A percentile compares a stretch with the other conserved stretches of the same genome.
Conservation (phyloP, 1,140 invertebrate genomes). For the Trialeurodes vaporariorum region DNA sequence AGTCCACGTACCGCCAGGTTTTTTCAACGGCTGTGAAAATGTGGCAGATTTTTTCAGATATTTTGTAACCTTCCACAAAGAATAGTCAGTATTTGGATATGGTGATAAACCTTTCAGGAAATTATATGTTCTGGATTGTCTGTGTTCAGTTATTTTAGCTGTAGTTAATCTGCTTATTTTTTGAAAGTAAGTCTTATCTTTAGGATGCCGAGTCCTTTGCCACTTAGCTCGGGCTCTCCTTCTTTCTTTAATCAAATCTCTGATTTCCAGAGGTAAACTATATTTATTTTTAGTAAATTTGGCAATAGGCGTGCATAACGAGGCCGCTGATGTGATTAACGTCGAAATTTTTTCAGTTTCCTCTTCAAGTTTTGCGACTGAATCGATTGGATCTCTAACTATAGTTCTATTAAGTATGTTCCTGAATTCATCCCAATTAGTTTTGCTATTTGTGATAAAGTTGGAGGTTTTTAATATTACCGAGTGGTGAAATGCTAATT, state of each 20-base stretch:
- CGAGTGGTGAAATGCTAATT: too few species aligned
- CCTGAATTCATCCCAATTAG: too few species aligned
- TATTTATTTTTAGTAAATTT: too few species aligned
- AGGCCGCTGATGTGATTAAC: too few species aligned
- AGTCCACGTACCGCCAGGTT: conserved; percentile 7
- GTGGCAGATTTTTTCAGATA: conserved; percentile 2
- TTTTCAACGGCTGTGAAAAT: background rate
- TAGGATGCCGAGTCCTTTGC: conserved; percentile 4
- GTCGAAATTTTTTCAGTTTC: too few species aligned
- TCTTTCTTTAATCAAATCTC: conserved; percentile 6
- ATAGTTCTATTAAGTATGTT: too few species aligned
- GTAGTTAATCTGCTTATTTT: background rate
- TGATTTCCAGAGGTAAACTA: conserved; percentile 3
- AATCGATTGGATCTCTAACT: too few species aligned
- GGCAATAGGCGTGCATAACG: too few species aligned
- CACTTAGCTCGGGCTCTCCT: conserved; percentile 5
- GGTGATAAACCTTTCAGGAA: background rate
- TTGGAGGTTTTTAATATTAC: too few species aligned
- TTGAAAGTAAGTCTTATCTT: background rate
- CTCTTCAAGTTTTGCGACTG: too few species aligned
- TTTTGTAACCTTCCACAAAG: conserved; percentile 10
- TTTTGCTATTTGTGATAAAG: too few species aligned
- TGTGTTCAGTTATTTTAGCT: too few species aligned
- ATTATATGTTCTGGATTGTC: background rate
- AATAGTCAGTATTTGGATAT: background rate